Percentiles rank a stretch among this genome's conserved stretches.
Conservation (phyloP, 2,888 invertebrate species). For the Agonopterix alstromeriana region DNA sequence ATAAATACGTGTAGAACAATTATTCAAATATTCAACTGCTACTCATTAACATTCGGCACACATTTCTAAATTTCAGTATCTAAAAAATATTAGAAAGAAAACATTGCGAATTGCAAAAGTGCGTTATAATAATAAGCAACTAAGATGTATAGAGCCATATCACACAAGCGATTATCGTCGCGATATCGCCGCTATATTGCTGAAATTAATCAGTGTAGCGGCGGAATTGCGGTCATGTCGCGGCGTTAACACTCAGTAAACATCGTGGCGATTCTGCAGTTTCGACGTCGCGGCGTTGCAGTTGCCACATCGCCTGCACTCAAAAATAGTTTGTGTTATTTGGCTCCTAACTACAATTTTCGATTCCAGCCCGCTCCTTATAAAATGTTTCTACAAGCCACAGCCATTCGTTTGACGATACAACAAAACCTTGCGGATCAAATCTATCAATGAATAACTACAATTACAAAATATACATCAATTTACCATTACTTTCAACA, state of each 20-base stretch:
- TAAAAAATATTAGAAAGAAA: constrained; percentile 13
- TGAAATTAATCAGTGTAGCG: no score
- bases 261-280: neutral
- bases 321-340: neutral
- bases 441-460: neutral
- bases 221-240: no score
- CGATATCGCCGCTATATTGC: neutral
- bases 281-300: neutral
- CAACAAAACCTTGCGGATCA: neutral
- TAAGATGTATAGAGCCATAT: constrained; percentile 3
- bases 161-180: neutral
- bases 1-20: constrained; percentile 22
- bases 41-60: constrained; percentile 35
- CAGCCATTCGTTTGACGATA: constrained; percentile 16
- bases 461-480: neutral
- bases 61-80: constrained; percentile 13
- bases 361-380: constrained; percentile 14
- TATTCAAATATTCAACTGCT: constrained; percentile 19
- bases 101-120: constrained; percentile 27
- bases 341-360: neutral
- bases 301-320: neutral
- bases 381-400: constrained; percentile 22
- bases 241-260: no score
- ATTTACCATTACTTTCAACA: no score
- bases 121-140: constrained; percentile 40